A percentile compares a stretch with the other conserved stretches of the same genome.
Evolutionary conservation across 2,797 vertebrate genomes (phyloP).

Genomic region (Cheirogaleus major): DNA sequence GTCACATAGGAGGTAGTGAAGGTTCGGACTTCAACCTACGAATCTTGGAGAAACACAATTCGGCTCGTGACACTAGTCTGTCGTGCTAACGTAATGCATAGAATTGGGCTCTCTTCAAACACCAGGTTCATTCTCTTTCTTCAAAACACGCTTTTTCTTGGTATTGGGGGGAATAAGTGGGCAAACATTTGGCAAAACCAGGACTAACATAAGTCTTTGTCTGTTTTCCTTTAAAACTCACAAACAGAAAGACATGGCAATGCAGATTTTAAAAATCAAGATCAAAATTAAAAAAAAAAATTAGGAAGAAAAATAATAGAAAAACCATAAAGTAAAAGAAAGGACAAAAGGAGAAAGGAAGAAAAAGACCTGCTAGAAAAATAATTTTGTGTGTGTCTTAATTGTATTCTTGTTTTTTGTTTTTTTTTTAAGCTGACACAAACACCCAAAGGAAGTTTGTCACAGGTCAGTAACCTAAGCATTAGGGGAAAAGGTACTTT

Average conservation of each 20-base stretch:
- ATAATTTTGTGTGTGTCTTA: neutral
- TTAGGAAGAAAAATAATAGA: neutral
- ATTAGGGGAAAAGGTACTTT: neutral
- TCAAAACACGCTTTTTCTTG: neutral
- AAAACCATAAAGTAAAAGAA: neutral
- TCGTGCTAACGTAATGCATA: rapidly evolving
- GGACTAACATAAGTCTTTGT: neutral
- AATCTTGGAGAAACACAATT: neutral
- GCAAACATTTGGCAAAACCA: neutral
- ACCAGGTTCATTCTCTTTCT: neutral
- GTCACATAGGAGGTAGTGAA: rapidly evolving
- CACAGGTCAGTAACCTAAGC: neutral
- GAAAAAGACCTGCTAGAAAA: neutral
- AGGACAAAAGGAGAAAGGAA: neutral
- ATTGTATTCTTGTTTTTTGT: neutral
- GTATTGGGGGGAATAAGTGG: neutral
- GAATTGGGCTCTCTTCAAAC: neutral
- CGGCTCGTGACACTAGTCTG: neutral
- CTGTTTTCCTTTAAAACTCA: neutral
- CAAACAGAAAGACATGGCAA: neutral
- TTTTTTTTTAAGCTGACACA: neutral
- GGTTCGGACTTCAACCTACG: neutral
- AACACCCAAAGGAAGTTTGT: neutral
- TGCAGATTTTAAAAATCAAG: neutral
- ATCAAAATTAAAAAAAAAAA: neutral